These are phyloP conservation scores for Oncorhynchus tshawytscha DNA, from an alignment of 2,113 vertebrate species.

Conservation along the genomic window DNA sequence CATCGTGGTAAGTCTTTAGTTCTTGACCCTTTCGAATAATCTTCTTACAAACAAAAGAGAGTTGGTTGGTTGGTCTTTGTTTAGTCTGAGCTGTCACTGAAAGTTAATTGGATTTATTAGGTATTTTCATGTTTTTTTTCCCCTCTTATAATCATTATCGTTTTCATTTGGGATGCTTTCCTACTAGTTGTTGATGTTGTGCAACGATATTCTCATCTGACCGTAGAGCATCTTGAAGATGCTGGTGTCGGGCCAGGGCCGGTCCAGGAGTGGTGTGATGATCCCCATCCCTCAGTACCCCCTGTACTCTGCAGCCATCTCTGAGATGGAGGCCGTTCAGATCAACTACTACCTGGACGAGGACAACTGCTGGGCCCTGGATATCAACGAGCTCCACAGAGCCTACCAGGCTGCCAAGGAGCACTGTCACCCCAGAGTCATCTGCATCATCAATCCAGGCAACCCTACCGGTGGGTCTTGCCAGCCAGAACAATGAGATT, in stretches of 20 bases:
- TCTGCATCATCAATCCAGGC: conserved; percentile 91
- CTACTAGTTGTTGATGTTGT: neutral
- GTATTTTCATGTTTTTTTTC: neutral
- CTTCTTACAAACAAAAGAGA: too few species aligned
- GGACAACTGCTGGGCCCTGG: conserved; percentile 83
- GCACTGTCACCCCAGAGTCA: conserved; percentile 78
- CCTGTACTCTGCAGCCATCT: conserved; percentile 84
- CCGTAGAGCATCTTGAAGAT: conserved; percentile 84
- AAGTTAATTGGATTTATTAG: neutral
- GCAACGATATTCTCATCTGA: neutral
- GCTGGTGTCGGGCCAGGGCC: conserved; percentile 79
- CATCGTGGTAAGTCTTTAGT: conserved; percentile 73
- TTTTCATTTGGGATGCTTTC: neutral
- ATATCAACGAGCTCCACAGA: conserved; percentile 78
- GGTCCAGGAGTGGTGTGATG: conserved; percentile 77
- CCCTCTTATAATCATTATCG: neutral
- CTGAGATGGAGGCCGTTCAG: conserved; percentile 81
- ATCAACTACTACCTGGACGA: conserved; percentile 89
- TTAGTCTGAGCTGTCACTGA: neutral
- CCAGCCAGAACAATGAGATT: neutral
- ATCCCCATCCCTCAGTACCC: conserved; percentile 94
- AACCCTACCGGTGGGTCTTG: conserved; percentile 86
- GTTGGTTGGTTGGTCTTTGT: neutral
- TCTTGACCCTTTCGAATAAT: too few species aligned
- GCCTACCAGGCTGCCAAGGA: conserved; percentile 73